Evolutionary conservation across 2,797 vertebrate genomes (phyloP).

Genomic region (Gymnothorax reevesii): DNA sequence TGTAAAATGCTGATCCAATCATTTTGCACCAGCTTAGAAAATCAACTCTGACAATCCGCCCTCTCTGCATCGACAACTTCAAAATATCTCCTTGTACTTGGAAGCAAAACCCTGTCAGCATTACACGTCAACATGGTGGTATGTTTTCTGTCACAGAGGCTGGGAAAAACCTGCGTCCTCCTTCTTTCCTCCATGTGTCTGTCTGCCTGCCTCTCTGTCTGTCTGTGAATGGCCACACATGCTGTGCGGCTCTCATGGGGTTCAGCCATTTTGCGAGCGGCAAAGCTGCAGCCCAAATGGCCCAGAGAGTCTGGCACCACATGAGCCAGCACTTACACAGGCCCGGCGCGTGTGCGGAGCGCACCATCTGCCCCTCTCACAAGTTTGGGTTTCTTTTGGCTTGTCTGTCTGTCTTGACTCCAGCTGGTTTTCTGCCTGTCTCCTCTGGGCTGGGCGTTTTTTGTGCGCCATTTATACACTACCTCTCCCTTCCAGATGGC

Average conservation of each 20-base stretch:
- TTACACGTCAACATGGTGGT: not conserved
- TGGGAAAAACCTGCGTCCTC: not conserved
- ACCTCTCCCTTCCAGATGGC: conserved; percentile 19
- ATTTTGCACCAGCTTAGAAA: conserved; percentile 14
- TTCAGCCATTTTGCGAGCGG: not conserved
- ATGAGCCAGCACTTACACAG: not conserved
- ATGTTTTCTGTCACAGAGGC: not conserved
- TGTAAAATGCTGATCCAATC: conserved; percentile 35
- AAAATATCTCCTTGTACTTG: not conserved
- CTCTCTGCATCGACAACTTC: conserved; percentile 9
- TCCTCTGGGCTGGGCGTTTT: not conserved
- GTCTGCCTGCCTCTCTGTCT: conserved; percentile 22
- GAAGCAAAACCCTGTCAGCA: conserved; percentile 5
- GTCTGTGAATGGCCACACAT: conserved; percentile 14
- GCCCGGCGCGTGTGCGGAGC: not conserved
- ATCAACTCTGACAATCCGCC: not conserved
- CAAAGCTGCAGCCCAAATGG: conserved; percentile 18
- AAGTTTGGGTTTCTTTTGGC: not conserved
- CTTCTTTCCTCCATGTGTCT: not conserved
- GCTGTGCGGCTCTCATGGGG: conserved; percentile 4
- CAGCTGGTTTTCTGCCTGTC: not conserved
- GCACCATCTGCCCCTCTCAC: conserved; percentile 21
- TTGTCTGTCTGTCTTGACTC: conserved; percentile 9
- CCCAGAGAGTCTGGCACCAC: conserved; percentile 3
- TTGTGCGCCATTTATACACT: not conserved